These are phyloP conservation scores for Leptopilina syphax DNA, from an alignment of 2,888 invertebrate genomes.

Conservation along the genomic window DNA sequence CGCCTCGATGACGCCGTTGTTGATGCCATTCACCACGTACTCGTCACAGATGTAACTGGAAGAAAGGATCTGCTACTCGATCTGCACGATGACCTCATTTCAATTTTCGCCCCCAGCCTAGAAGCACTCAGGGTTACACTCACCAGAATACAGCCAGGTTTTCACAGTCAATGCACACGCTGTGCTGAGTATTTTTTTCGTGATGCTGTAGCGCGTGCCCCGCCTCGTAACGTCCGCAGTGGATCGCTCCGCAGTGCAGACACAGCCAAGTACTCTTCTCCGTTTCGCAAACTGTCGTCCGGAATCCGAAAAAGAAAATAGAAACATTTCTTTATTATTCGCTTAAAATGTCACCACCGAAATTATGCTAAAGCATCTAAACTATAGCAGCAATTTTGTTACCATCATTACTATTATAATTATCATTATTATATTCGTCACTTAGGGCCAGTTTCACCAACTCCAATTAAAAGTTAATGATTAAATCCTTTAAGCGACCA, in stretches of 20 bases:
- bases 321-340: conserved; percentile 21
- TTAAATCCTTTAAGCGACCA: no score
- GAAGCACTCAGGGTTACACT: conserved; percentile 61
- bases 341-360: no score
- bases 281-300: conserved; percentile 80
- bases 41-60: conserved; percentile 89
- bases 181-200: conserved; percentile 81
- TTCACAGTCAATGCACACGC: conserved; percentile 87
- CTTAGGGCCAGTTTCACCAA: no score
- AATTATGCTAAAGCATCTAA: no score
- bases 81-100: conserved; percentile 36
- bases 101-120: conserved; percentile 40
- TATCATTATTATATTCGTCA: no score
- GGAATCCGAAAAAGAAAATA: conserved; percentile 43
- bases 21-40: conserved; percentile 85
- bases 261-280: conserved; percentile 87
- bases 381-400: no score
- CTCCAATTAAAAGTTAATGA: no score
- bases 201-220: conserved; percentile 87
- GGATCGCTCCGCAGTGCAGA: conserved; percentile 84
- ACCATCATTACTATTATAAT: no score
- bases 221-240: conserved; percentile 87
- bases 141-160: conserved; percentile 88
- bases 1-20: conserved; percentile 79
- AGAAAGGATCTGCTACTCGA: conserved; percentile 57